phyloP scores from a whole-genome alignment of 2,888 invertebrate species.

The Synanthedon formicaeformis region DNA sequence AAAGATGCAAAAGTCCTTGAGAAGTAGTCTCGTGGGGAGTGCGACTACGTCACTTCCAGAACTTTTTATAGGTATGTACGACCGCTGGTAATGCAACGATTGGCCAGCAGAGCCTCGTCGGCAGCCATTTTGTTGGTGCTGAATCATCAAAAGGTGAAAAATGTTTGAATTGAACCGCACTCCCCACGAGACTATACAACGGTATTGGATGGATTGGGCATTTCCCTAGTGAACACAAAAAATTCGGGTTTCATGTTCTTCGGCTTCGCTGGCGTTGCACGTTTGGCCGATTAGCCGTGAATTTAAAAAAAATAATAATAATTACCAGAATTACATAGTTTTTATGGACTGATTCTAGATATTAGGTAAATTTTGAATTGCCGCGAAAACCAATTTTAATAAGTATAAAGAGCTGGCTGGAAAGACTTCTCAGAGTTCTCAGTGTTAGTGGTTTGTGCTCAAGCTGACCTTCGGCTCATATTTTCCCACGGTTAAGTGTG shows the following conservation, averaged over 20 bases:
- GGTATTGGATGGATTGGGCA: conserved; percentile 71
- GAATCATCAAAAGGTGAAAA: conserved; percentile 75
- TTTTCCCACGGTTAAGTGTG: background rate
- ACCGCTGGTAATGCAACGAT: conserved; percentile 43
- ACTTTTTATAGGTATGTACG: conserved; percentile 56
- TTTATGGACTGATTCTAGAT: conserved; percentile 2
- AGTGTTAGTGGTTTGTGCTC: background rate
- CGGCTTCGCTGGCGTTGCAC: conserved; percentile 10
- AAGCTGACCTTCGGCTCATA: background rate
- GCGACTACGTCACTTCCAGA: conserved; percentile 54
- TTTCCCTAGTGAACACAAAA: conserved; percentile 65
- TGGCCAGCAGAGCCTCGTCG: conserved; percentile 64
- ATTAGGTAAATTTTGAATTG: conserved; percentile 13
- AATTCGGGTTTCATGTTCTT: conserved; percentile 67
- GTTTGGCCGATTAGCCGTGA: conserved; percentile 25
- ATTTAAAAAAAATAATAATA: conserved; percentile 27
- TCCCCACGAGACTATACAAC: conserved; percentile 73
- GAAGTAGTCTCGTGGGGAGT: conserved; percentile 67
- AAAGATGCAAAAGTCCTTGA: conserved; percentile 63
- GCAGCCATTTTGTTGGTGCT: conserved; percentile 76
- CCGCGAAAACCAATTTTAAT: conserved; percentile 20
- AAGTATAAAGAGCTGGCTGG: background rate
- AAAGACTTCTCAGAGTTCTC: background rate
- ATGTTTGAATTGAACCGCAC: conserved; percentile 68
- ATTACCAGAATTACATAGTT: background rate